Evolutionary conservation across 2,888 invertebrate genomes (phyloP).

Genomic region (Candidula unifasciata): DNA sequence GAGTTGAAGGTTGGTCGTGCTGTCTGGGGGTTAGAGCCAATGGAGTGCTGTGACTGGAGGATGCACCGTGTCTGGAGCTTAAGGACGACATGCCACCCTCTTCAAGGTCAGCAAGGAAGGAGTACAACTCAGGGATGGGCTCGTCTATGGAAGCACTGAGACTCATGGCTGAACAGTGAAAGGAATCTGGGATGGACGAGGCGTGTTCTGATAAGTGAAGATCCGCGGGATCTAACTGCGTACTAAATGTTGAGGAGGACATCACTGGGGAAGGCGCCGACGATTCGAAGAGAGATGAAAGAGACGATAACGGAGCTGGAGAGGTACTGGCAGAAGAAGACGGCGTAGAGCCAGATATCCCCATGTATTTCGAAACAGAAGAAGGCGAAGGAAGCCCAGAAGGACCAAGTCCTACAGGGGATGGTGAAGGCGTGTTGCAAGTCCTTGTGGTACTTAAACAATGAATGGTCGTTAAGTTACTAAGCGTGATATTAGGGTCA

Average conservation of each 20-base stretch:
- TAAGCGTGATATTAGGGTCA: slow-evolving; percentile 34
- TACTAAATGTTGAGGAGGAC: not conserved
- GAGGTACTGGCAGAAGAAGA: slow-evolving; percentile 35
- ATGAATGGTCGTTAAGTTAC: slow-evolving; percentile 25
- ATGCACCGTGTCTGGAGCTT: slow-evolving; percentile 39
- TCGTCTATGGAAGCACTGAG: slow-evolving; percentile 53
- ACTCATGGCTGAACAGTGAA: slow-evolving; percentile 31
- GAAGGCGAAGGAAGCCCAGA: slow-evolving; percentile 27
- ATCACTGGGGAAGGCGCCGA: slow-evolving; percentile 21
- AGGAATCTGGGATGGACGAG: not conserved
- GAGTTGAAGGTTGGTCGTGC: slow-evolving; percentile 30
- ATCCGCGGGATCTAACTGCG: not conserved
- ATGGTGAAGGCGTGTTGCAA: slow-evolving; percentile 41
- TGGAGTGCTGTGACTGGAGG: slow-evolving; percentile 42
- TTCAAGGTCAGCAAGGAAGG: slow-evolving; percentile 51
- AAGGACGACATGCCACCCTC: slow-evolving; percentile 38
- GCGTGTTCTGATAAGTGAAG: not conserved
- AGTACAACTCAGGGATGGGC: slow-evolving; percentile 53
- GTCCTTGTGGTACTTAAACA: slow-evolving; percentile 41
- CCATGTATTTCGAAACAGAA: not conserved
- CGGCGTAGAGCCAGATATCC: not conserved
- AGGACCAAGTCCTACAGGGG: slow-evolving; percentile 6
- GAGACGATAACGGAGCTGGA: slow-evolving; percentile 29
- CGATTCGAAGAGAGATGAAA: slow-evolving; percentile 25
- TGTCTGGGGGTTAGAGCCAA: slow-evolving; percentile 26